These are phyloP conservation scores for Anagyrus pseudococci DNA, from an alignment of 2,888 invertebrate genomes.

Conservation along the genomic window DNA sequence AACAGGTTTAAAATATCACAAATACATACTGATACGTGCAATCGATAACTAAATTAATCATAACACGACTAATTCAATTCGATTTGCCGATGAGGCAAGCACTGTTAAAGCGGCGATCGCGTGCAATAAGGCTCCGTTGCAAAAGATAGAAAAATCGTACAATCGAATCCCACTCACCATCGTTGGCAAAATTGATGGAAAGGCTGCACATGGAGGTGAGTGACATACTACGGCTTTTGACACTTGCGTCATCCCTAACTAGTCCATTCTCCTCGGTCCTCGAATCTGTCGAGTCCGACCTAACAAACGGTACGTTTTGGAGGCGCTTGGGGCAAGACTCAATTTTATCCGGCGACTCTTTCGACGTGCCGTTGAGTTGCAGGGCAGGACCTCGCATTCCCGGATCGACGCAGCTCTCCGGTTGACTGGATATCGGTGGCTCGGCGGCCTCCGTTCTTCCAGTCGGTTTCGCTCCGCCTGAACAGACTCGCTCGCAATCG, in stretches of 20 bases:
- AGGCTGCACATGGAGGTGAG: constrained; percentile 58
- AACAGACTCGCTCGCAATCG: constrained; percentile 59
- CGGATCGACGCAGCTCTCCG: constrained; percentile 4
- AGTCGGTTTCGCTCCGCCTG: constrained; percentile 44
- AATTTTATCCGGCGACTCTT: background rate
- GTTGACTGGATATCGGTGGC: constrained; percentile 13
- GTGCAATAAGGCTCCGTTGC: no score
- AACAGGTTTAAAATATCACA: no score
- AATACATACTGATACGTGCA: no score
- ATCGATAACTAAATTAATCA: no score
- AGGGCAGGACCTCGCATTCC: constrained; percentile 12
- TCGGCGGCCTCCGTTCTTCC: background rate
- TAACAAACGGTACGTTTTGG: constrained; percentile 24
- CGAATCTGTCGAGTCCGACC: constrained; percentile 49
- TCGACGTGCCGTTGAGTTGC: constrained; percentile 33
- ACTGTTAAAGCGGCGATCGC: no score
- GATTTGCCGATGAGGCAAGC: no score
- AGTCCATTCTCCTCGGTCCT: constrained; percentile 43
- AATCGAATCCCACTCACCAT: constrained; percentile 44
- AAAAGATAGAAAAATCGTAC: no score
- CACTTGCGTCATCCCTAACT: constrained; percentile 40
- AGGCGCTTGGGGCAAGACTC: no score
- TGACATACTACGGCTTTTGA: constrained; percentile 58
- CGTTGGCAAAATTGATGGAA: constrained; percentile 47
- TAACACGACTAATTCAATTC: no score